Evolutionary conservation across 2,888 invertebrate species (phyloP), one percentile per base, ranked within the genome.

Genomic region (Caenorhabditis panamensis): DNA sequence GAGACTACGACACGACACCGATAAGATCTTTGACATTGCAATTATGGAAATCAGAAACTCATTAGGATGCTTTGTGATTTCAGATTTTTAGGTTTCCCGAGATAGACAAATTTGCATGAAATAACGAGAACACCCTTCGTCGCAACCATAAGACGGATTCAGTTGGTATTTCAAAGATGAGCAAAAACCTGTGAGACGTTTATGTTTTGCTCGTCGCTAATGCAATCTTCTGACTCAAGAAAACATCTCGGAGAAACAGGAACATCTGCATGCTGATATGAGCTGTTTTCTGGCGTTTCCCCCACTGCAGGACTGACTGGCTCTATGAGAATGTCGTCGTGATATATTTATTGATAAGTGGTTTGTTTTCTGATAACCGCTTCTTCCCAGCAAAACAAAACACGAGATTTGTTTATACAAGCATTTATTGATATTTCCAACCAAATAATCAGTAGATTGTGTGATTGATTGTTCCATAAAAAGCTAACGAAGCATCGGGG

Each of bases 211-310:
- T 58, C 9, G 13, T 13, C 22, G 16, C 64, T 64, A 66, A 73
- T 73, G 63, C 64, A 64, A 73, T 73, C 73, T 64, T 13, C 59
- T 56, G 66, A 73, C 66, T 58, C 66, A 53, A 71, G 54, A 72
- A 63, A 72, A 63, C 56, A 63, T 41, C 24, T 9, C 16, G n/a
- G 26, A 63, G 72, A 59, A 73, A 56, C 64, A 73, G 73, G 73
- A 73, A 73, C 73, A 59, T 63, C 72, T 63, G 72, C 72, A 63
- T 54, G 71, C 31, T 58, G 47, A 41, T 53, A 61, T 62, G 41
- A 59, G 36, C n/a, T 51, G 51, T 59, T 54, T 54, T 56, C 58
- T 36, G 26, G 36, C n/a, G 47, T 54, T 31, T 31, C 9, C 31
- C 31, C 31, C 53, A 53, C 31, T 61, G 62, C 62, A 47, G 26